phyloP scores from a whole-genome alignment of 2,888 invertebrate genomes.

The Dione vanillae region DNA sequence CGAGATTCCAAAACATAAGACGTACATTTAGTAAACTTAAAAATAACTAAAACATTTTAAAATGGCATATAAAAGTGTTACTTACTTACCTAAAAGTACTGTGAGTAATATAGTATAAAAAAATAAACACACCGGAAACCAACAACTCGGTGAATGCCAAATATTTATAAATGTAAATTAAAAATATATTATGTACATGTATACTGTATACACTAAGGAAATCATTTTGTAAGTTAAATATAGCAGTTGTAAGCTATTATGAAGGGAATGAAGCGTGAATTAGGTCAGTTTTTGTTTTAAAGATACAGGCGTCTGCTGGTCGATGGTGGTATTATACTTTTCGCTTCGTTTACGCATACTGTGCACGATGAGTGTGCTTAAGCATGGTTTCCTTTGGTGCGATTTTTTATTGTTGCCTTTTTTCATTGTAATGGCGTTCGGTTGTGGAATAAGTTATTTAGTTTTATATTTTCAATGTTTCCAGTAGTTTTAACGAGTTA shows the following conservation, averaged over 20 bases:
- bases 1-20: constrained; percentile 1
- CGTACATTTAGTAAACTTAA: not conserved
- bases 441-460: not conserved
- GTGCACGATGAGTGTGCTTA: constrained; percentile 39
- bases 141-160: constrained; percentile 12
- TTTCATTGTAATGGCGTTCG: not conserved
- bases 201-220: constrained; percentile 6
- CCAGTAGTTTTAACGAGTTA: no score
- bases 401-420: not conserved
- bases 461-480: no score
- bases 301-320: constrained; percentile 49
- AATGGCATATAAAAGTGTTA: constrained; percentile 15
- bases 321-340: constrained; percentile 53
- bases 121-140: constrained; percentile 24
- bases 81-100: not conserved
- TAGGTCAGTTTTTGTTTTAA: constrained; percentile 47
- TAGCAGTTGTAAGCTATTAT: constrained; percentile 44
- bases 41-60: constrained; percentile 14
- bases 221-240: constrained; percentile 43
- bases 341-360: constrained; percentile 43
- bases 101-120: constrained; percentile 13
- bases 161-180: constrained; percentile 16
- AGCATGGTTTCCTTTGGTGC: constrained; percentile 17
- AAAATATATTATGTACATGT: not conserved
- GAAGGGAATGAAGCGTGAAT: constrained; percentile 49